Evolutionary conservation across 2,888 invertebrate genomes (phyloP), one percentile per base, ranked within the genome.

Genomic region (Lycia hirtaria): DNA sequence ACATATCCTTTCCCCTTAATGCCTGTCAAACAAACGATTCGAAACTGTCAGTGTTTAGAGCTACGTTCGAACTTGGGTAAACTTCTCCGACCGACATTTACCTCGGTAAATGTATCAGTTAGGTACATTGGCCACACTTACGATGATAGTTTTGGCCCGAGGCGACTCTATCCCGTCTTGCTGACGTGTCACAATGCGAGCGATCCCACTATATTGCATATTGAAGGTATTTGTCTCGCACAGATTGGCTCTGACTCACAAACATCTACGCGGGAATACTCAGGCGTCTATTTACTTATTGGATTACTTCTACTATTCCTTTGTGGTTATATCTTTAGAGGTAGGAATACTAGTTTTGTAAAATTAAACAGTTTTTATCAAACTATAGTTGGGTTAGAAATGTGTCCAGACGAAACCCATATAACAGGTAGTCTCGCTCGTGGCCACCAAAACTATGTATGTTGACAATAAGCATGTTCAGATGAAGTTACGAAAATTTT

Each of bases 171-270:
- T 37, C 19, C 37, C 51, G 50, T 65, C 67, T 60, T 59, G 75
- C 78, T 77, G 78, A 77, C 74, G 62, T 49, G 61, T 65, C 75
- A 73, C 71, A 68, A 72, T 60, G 47, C 57, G 51, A 17, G 51
- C 35, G 26, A 57, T 17, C 38, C 41, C 28, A 28, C 40, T 48
- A 52, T 45, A 50, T 51, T 45, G 51, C 52, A 52, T 52, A 57
- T 52, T 43, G 65, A 59, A 67, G 62, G 70, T 64, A 68, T 68
- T 56, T 63, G 60, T 63, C 55, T 67, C 47, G 37, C 12, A 24
- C 30, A 51, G 51, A 56, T 56, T 55, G 55, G 40, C 56, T 35
- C 41, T 56, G 40, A 51, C 47, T 50, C 56, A 51, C 51, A 35
- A 56, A 22, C 47, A 15, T 35, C 32, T 30, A 26, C 17, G 6